A percentile compares a stretch with the other conserved stretches of the same genome.
These are phyloP conservation scores for Fukomys damarensis DNA, from an alignment of 2,113 vertebrate species.

Conservation along the genomic window DNA sequence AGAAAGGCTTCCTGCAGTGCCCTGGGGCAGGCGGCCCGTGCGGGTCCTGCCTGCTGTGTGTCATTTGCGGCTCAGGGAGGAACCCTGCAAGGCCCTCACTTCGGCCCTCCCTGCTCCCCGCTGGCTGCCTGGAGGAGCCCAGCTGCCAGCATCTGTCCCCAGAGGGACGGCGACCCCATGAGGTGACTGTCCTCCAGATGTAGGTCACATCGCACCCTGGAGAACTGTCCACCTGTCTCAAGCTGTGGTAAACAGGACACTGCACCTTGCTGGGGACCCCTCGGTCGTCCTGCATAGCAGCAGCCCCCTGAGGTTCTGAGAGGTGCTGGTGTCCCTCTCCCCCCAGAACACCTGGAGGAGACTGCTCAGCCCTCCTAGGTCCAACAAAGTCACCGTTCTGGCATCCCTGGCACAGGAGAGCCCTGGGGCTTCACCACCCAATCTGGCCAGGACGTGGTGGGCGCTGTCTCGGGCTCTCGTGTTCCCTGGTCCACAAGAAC, in stretches of 20 bases:
- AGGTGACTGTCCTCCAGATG: conserved; percentile 56
- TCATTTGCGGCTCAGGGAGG: not conserved
- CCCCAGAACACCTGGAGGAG: not conserved
- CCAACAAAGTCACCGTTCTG: not conserved
- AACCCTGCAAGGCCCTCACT: not conserved
- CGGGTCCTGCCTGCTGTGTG: not conserved
- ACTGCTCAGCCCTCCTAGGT: not conserved
- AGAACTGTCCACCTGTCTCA: conserved; percentile 1
- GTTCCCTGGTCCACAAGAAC: not conserved
- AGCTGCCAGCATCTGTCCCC: conserved; percentile 60
- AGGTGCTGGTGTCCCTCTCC: not conserved
- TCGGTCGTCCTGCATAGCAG: not conserved
- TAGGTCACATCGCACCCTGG: conserved; percentile 51
- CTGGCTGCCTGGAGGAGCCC: conserved; percentile 21
- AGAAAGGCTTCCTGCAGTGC: not conserved
- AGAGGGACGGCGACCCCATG: conserved; percentile 53
- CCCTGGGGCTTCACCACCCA: not conserved
- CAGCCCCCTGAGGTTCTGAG: not conserved
- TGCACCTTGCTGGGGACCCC: not conserved
- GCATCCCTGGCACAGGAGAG: not conserved
- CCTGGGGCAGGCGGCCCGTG: not conserved
- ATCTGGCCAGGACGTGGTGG: not conserved
- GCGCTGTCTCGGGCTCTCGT: not conserved
- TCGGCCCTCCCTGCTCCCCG: not conserved
- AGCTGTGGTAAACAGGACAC: not conserved